A percentile compares a stretch with the other conserved stretches of the same genome.
phyloP scores from a whole-genome alignment of 1,140 invertebrate species.

The Pristionchus pacificus region DNA sequence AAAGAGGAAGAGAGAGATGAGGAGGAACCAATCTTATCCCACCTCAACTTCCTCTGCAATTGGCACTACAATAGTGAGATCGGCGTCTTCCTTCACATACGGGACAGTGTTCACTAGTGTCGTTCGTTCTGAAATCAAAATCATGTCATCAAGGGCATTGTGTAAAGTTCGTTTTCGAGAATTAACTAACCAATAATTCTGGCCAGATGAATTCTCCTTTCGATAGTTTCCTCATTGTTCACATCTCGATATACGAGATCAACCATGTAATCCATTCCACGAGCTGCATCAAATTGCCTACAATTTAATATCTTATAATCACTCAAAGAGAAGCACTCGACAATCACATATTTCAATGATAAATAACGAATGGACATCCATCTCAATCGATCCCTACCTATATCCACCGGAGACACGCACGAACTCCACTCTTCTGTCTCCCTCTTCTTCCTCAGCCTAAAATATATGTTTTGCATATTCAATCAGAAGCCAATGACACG shows the following conservation, averaged over 20 bases:
- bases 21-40: background rate
- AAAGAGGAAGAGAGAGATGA: background rate
- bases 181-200: too few relatives aligned
- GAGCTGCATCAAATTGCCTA: constrained; percentile 42
- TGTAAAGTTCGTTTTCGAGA: too few relatives aligned
- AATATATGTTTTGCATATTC: background rate
- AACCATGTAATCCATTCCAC: constrained; percentile 56
- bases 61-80: constrained; percentile 52
- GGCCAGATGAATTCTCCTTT: constrained; percentile 38
- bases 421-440: constrained; percentile 39
- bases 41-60: constrained; percentile 21
- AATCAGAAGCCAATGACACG: background rate
- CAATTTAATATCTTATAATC: background rate
- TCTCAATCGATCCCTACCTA: constrained; percentile 18
- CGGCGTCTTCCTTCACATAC: constrained; percentile 56
- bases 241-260: constrained; percentile 45
- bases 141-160: too few relatives aligned
- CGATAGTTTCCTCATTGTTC: constrained; percentile 4
- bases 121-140: too few relatives aligned
- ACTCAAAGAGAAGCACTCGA: background rate
- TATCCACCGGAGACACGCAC: constrained; percentile 44
- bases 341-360: too few relatives aligned
- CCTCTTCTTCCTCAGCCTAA: constrained; percentile 12
- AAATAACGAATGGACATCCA: too few relatives aligned
- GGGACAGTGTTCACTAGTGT: too few relatives aligned